Percentiles rank a stretch among this genome's conserved stretches.
Conservation (phyloP, 2,888 invertebrate genomes). For the Epinotia demarniana region DNA sequence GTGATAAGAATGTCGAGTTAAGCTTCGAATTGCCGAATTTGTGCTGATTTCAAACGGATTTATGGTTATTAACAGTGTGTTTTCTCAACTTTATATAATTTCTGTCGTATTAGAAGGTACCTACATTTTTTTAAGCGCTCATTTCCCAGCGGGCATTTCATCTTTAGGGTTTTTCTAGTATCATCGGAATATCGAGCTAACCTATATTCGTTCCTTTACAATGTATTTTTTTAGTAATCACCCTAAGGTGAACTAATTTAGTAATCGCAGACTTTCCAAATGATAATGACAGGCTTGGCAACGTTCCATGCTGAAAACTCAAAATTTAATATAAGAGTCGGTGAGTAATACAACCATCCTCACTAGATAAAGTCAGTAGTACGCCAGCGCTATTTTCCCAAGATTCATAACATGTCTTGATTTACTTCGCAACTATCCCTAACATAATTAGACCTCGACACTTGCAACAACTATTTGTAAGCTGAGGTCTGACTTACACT, state of each 20-base stretch:
- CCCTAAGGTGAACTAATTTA: constrained; percentile 25
- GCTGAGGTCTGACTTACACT: background rate
- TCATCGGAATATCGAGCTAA: background rate
- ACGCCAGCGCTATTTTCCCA: constrained; percentile 68
- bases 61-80: background rate
- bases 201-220: background rate
- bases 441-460: background rate
- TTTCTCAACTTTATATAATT: background rate
- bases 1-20: constrained; percentile 21
- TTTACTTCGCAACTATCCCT: background rate
- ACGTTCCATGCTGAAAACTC: constrained; percentile 59
- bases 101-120: background rate
- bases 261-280: constrained; percentile 37
- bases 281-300: constrained; percentile 61
- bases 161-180: background rate
- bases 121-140: background rate
- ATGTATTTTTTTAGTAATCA: background rate
- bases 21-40: constrained; percentile 2
- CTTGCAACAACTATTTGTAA: background rate
- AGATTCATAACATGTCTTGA: constrained; percentile 36
- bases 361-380: constrained; percentile 64
- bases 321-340: constrained; percentile 57
- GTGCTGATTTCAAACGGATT: constrained; percentile 5
- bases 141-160: background rate
- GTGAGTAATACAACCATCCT: constrained; percentile 61